Percentiles rank a stretch among this genome's conserved stretches.
phyloP scores from a whole-genome alignment of 2,113 vertebrate genomes.

The Empidonax alnorum region DNA sequence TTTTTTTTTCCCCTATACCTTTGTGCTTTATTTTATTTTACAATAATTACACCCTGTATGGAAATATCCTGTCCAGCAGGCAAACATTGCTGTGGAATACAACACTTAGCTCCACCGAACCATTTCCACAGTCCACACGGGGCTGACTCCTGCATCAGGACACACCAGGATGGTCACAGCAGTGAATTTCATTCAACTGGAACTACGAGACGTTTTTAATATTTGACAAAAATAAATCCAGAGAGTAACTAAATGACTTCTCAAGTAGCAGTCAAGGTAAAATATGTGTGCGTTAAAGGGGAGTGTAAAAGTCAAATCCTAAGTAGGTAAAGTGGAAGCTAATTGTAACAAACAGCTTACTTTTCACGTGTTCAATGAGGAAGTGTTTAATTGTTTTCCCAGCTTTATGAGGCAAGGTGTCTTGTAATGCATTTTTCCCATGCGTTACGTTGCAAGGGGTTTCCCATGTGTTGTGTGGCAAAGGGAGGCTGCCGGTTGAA shows the following conservation, averaged over 20 bases:
- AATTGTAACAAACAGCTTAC: neutral
- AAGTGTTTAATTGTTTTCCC: neutral
- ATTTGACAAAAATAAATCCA: slow-evolving; percentile 15
- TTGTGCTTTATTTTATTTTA: slow-evolving; percentile 1
- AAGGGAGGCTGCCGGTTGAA: neutral
- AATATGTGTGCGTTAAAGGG: neutral
- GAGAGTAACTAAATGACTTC: slow-evolving; percentile 12
- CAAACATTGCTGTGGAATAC: neutral
- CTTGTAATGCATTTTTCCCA: neutral
- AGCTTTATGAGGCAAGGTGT: neutral
- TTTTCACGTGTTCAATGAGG: neutral
- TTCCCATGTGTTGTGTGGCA: neutral
- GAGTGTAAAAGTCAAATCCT: neutral
- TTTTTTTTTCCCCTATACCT: neutral
- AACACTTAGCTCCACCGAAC: neutral
- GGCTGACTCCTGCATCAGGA: neutral
- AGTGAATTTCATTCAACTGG: slow-evolving; percentile 24
- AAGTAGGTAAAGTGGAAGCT: neutral
- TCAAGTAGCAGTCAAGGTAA: neutral
- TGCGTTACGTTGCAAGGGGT: neutral
- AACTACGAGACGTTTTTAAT: neutral
- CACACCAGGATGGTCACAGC: slow-evolving; percentile 1
- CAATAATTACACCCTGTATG: neutral
- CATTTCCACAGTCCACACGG: slow-evolving; percentile 4
- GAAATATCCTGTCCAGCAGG: neutral